These are phyloP conservation scores for Ericerus pela DNA, from an alignment of 1,140 invertebrate species.

Conservation along the genomic window DNA sequence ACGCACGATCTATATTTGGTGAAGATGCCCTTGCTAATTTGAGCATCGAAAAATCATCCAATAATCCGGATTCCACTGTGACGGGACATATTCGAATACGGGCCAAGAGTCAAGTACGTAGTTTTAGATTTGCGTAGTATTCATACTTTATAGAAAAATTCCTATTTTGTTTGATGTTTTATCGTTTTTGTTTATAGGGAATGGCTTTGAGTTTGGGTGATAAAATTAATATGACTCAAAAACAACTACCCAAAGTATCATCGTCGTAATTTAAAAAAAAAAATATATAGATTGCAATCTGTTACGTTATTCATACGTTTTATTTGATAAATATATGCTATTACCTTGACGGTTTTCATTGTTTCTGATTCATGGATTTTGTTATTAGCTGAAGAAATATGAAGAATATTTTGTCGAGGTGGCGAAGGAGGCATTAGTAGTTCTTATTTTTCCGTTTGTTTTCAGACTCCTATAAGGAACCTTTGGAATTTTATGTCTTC, in stretches of 20 bases:
- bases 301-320: no score
- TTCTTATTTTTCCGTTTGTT: no score
- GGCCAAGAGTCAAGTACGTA: constrained; percentile 83
- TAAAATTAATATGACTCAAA: constrained; percentile 89
- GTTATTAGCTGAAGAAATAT: no score
- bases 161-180: background rate
- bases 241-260: constrained; percentile 31
- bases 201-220: constrained; percentile 94
- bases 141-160: background rate
- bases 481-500: no score
- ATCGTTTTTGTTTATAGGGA: constrained; percentile 46
- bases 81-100: constrained; percentile 93
- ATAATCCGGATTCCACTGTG: constrained; percentile 73
- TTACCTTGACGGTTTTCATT: no score
- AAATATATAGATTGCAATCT: no score
- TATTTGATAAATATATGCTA: no score
- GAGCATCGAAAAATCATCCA: constrained; percentile 88
- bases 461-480: no score
- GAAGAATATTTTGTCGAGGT: no score
- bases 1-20: constrained; percentile 97
- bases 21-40: constrained; percentile 97
- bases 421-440: no score
- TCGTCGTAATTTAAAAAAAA: constrained; percentile 8
- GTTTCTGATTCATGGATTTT: no score
- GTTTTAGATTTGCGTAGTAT: background rate